Percentiles rank a stretch among this genome's conserved stretches.
Evolutionary conservation across 2,888 invertebrate genomes (phyloP).

Genomic region (Dicranocentrus wangi): DNA sequence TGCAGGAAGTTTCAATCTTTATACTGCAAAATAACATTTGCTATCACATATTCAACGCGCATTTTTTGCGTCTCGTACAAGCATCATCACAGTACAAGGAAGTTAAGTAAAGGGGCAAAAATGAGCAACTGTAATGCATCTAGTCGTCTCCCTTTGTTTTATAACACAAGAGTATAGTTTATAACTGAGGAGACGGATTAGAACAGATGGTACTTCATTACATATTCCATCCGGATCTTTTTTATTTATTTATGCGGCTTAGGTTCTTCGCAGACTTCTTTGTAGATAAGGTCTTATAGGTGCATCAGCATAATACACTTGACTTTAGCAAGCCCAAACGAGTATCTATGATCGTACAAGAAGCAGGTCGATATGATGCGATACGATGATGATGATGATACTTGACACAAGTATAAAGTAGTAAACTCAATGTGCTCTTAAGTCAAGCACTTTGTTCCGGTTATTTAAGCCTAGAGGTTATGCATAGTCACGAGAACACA

Average conservation of each 20-base stretch:
- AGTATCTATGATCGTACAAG: neutral
- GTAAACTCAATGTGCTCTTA: neutral
- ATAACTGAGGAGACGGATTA: too few relatives aligned
- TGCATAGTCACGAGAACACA: constrained; percentile 19
- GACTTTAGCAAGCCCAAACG: neutral
- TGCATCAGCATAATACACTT: too few relatives aligned
- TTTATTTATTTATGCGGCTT: constrained; percentile 16
- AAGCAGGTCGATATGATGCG: neutral
- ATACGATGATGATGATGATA: constrained; percentile 12
- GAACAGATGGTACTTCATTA: constrained; percentile 35
- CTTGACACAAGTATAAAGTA: neutral
- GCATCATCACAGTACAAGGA: too few relatives aligned
- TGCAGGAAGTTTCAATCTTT: too few relatives aligned
- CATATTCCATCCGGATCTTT: constrained; percentile 29
- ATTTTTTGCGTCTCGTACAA: too few relatives aligned
- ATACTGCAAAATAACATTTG: too few relatives aligned
- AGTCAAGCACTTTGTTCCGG: constrained; percentile 47
- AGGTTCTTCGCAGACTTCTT: constrained; percentile 8
- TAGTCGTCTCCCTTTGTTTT: too few relatives aligned
- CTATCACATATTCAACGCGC: too few relatives aligned
- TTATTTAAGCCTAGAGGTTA: constrained; percentile 39
- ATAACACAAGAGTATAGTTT: too few relatives aligned
- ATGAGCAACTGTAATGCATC: too few relatives aligned
- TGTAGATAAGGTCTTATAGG: too few relatives aligned
- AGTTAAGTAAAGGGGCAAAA: too few relatives aligned